Percentiles rank a stretch among this genome's conserved stretches.
Evolutionary conservation across 2,797 vertebrate genomes (phyloP).

Genomic region (Ceyx erithaca): DNA sequence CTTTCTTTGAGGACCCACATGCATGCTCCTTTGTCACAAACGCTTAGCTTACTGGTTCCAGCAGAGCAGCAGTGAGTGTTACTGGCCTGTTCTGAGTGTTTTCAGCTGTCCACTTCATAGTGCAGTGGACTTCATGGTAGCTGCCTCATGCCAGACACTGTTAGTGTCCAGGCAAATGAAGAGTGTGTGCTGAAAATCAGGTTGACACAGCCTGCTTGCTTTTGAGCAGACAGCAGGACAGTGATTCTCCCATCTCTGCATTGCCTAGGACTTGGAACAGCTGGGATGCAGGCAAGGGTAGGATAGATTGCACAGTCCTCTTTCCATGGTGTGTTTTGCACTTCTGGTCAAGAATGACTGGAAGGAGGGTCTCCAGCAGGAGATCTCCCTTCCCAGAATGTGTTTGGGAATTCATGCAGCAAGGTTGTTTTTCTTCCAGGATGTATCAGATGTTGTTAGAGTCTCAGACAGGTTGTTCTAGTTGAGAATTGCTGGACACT

Average conservation of each 20-base stretch:
- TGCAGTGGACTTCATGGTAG: not conserved
- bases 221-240: not conserved
- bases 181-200: not conserved
- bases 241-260: not conserved
- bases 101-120: not conserved
- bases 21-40: not conserved
- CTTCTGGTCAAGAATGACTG: not conserved
- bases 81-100: not conserved
- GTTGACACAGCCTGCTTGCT: not conserved
- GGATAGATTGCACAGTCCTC: not conserved
- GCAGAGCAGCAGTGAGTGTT: not conserved
- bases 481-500: not conserved
- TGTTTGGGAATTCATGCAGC: not conserved
- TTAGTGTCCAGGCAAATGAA: not conserved
- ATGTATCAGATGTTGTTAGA: not conserved
- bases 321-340: not conserved
- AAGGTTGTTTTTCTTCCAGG: not conserved
- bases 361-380: not conserved
- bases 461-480: not conserved
- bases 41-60: not conserved
- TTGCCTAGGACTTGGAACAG: not conserved
- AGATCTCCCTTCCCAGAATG: not conserved
- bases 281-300: not conserved
- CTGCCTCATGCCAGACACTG: not conserved
- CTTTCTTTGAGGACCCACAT: not conserved